Evolutionary conservation across 2,113 vertebrate genomes (phyloP).

Genomic region (Crypturellus undulatus): DNA sequence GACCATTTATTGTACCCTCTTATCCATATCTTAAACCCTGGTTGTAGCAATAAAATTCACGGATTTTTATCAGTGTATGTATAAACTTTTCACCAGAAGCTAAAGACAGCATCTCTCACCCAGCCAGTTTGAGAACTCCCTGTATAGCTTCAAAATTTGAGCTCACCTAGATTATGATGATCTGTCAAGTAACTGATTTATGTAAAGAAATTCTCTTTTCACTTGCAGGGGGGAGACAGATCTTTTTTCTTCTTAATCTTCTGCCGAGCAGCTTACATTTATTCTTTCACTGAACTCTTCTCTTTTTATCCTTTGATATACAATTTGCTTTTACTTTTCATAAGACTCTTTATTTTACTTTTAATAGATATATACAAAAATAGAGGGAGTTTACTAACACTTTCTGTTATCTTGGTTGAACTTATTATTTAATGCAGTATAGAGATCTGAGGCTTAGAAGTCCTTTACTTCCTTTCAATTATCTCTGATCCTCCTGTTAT

Average conservation of each 20-base stretch:
- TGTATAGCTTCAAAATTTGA: background rate
- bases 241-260: background rate
- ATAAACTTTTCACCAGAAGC: background rate
- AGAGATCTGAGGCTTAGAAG: background rate
- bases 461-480: slow-evolving; percentile 1
- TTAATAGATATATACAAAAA: background rate
- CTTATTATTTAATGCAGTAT: background rate
- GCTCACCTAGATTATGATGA: background rate
- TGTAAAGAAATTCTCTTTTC: background rate
- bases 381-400: background rate
- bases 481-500: background rate
- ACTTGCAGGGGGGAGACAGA: background rate
- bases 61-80: background rate
- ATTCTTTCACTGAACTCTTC: background rate
- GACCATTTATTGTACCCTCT: background rate
- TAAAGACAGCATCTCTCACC: background rate
- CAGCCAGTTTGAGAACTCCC: background rate
- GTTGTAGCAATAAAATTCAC: background rate
- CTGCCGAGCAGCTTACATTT: background rate
- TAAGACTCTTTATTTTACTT: background rate
- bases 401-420: background rate
- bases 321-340: slow-evolving; percentile 10
- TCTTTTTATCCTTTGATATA: background rate
- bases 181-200: background rate
- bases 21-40: background rate